Evolutionary conservation across 2,113 vertebrate species (phyloP), one percentile per base, ranked within the genome.

Genomic region (Nymphicus hollandicus): DNA sequence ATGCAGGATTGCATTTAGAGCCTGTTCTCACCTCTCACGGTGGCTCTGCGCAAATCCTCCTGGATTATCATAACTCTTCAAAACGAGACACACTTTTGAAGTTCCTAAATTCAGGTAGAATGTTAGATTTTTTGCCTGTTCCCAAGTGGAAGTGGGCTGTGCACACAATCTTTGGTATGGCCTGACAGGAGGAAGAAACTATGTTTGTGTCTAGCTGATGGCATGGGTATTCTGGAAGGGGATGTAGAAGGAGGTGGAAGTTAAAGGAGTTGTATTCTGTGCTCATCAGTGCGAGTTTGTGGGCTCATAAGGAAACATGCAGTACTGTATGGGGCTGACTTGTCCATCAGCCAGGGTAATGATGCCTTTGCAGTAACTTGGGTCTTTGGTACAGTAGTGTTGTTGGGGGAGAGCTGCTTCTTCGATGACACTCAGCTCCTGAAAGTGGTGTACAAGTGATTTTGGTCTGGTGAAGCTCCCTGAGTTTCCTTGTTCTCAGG

Each of bases 1-100:
- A 61, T 27, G 78, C 39, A 55, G 61, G 87, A 78, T 63, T 94
- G 93, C 85, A 85, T 96, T 96, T 94, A 89, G 74, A 95, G 89
- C 88, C 66, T 91, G 89, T 94, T 95, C 87, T 91, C 93, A 96
- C 93, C 88, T 95, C 90, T 91, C 63, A 72, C 0, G 6, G 78
- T 60, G 70, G 43, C 66, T 93, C 70, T 91, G 49, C 3, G 15
- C 81, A 95, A 94, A 94, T 91, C 85, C 56, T 91, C 74, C 35
- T 91, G 90, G 73, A 82, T 85, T 94, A 85, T 87, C 89, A 60
- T 79, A 78, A 39, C 61, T 91, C 43, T 50, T 93, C 66, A 91
- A 85, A 89, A 70, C 14, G 11, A 89, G 69, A 41, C 39, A 87
- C 35, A 22, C 46, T 85, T 77, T 19, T 79, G 56, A 91, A 79